Evolutionary conservation across 2,797 vertebrate genomes (phyloP).

Genomic region (Taenioides sp.): DNA sequence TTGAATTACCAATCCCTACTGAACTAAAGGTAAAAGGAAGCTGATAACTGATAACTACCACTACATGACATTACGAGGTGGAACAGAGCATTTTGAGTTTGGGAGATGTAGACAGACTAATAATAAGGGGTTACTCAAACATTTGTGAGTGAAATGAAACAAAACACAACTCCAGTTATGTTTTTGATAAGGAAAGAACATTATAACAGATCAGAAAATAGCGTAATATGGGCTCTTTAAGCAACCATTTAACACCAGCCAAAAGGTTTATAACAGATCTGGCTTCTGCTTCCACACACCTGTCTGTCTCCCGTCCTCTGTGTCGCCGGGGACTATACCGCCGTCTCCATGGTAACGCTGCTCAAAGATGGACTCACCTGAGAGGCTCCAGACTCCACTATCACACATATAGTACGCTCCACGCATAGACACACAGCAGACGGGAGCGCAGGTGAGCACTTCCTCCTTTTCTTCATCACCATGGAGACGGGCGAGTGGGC

Average conservation of each 20-base stretch:
- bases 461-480: constrained; percentile 32
- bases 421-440: constrained; percentile 27
- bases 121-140: no score
- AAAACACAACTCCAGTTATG: no score
- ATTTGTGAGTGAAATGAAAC: no score
- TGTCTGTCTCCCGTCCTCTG: constrained; percentile 23
- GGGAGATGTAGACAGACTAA: no score
- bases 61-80: no score
- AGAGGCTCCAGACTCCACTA: constrained; percentile 43
- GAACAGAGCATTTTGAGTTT: no score
- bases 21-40: no score
- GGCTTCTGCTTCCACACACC: constrained; percentile 21
- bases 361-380: constrained; percentile 55
- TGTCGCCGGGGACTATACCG: constrained; percentile 34
- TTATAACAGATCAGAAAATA: no score
- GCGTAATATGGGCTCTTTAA: no score
- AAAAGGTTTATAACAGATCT: neutral
- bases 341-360: constrained; percentile 60
- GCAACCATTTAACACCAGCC: neutral
- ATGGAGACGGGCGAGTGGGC: constrained; percentile 32
- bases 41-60: no score
- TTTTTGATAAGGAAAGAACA: no score
- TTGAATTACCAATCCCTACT: no score
- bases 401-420: neutral
- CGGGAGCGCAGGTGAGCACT: constrained; percentile 36